Evolutionary conservation across 1,140 invertebrate genomes (phyloP), one percentile per base, ranked within the genome.

Genomic region (Leguminivora glycinivorella): DNA sequence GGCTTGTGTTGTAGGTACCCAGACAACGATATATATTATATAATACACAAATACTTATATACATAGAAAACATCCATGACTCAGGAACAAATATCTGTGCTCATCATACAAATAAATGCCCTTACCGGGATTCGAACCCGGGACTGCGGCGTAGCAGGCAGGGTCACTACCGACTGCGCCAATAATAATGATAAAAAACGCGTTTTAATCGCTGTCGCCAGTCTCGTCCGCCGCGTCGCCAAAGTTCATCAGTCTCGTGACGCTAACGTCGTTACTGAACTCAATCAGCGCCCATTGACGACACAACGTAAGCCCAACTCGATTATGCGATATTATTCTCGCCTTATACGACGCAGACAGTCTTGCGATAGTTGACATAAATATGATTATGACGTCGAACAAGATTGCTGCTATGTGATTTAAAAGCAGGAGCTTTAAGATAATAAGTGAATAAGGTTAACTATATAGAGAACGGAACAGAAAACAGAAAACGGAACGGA

Each of bases 201-300:
- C n/a, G n/a, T n/a, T n/a, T 5, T 52, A 22, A 22, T 43, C 71
- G 74, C 78, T 67, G 3, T 12, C 60, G 69, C 67, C 52, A 52
- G 19, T 74, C 9, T 10, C 68, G 78, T 75, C 67, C 56, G 66
- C 43, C 67, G 17, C 67, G 70, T 80, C 74, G 73, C 71, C 79
- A 85, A 85, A 85, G 83, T 87, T 87, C 83, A 84, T 87, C 83
- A 87, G 83, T 80, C 75, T 81, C 77, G 58, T 77, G 79, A 72
- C 77, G 71, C 74, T 88, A 88, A 88, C 77, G 60, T 81, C 71
- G 81, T 88, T 88, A 88, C 70, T 68, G 75, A 82, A 81, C 84
- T 88, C 84, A 88, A 87, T 88, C 86, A 88, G 78, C 72, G 70
- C 67, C 79, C 81, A 88, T 88, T 87, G 84, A 87, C 83, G 83